Evolutionary conservation across 1,140 invertebrate species (phyloP).

Genomic region (Drosophila ficusphila): DNA sequence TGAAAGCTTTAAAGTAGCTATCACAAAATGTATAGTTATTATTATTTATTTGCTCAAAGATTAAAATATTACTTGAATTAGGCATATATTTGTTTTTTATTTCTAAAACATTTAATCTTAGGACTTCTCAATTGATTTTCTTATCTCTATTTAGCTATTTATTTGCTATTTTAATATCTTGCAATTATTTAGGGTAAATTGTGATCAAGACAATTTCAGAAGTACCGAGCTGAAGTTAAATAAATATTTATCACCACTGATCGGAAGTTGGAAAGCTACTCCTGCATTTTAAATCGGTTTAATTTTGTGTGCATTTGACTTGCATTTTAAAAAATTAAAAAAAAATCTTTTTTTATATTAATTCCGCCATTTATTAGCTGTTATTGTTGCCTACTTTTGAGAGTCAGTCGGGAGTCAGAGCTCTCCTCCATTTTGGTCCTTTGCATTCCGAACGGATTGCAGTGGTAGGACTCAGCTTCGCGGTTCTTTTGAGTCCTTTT

Average conservation of each 20-base stretch:
- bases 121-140: too few relatives aligned
- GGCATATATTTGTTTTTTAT: too few relatives aligned
- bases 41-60: too few relatives aligned
- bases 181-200: too few relatives aligned
- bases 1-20: too few relatives aligned
- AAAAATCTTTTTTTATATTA: not conserved
- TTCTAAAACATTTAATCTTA: too few relatives aligned
- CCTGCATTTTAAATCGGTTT: not conserved
- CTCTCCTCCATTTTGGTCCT: not conserved
- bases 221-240: too few relatives aligned
- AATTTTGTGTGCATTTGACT: not conserved
- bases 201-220: too few relatives aligned
- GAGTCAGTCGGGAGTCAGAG: not conserved
- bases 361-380: not conserved
- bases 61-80: too few relatives aligned
- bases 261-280: not conserved
- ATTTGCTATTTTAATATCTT: too few relatives aligned
- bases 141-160: too few relatives aligned
- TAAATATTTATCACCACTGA: not conserved
- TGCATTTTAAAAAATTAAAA: not conserved
- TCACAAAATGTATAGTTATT: too few relatives aligned
- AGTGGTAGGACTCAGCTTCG: conserved; percentile 10
- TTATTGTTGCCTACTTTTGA: not conserved
- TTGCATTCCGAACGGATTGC: conserved; percentile 20
- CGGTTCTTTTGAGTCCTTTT: conserved; percentile 33